Percentiles rank a stretch among this genome's conserved stretches.
These are phyloP conservation scores for Neomorphus geoffroyi DNA, from an alignment of 2,797 vertebrate genomes.

Conservation along the genomic window DNA sequence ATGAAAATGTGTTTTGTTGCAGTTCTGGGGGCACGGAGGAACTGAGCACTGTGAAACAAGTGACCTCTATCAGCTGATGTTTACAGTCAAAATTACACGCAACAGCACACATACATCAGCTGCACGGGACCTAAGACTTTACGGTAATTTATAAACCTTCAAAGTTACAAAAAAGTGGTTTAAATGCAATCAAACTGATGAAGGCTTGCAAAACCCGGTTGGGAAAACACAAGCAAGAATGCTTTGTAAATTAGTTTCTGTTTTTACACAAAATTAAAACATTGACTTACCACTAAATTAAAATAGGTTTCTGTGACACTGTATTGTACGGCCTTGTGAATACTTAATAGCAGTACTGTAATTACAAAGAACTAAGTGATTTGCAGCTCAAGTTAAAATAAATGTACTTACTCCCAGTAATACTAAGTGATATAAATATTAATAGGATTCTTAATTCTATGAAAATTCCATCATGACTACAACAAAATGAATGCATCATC, in stretches of 20 bases:
- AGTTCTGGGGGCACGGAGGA: background rate
- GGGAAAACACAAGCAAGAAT: slow-evolving; percentile 7
- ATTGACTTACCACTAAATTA: slow-evolving; percentile 56
- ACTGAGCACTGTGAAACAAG: background rate
- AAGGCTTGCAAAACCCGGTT: background rate
- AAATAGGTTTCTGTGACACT: slow-evolving; percentile 38
- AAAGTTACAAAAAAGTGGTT: background rate
- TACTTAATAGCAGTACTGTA: slow-evolving; percentile 51
- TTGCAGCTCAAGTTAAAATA: slow-evolving; percentile 49
- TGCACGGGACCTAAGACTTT: background rate
- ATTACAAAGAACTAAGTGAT: slow-evolving; percentile 49
- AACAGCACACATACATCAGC: background rate
- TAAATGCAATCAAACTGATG: background rate
- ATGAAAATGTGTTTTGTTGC: background rate
- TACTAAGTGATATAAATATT: slow-evolving; percentile 54
- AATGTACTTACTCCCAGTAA: slow-evolving; percentile 29
- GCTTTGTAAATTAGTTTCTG: slow-evolving; percentile 29
- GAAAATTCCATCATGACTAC: slow-evolving; percentile 24
- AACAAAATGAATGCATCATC: background rate
- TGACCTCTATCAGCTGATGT: background rate
- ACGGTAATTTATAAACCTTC: background rate
- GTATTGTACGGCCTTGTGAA: slow-evolving; percentile 41
- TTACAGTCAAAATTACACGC: background rate
- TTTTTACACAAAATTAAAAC: slow-evolving; percentile 50
- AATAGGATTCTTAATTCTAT: slow-evolving; percentile 44